Base-by-base conservation (phyloP, 2,888 invertebrate species). In the Hyposoter didymator region DNA sequence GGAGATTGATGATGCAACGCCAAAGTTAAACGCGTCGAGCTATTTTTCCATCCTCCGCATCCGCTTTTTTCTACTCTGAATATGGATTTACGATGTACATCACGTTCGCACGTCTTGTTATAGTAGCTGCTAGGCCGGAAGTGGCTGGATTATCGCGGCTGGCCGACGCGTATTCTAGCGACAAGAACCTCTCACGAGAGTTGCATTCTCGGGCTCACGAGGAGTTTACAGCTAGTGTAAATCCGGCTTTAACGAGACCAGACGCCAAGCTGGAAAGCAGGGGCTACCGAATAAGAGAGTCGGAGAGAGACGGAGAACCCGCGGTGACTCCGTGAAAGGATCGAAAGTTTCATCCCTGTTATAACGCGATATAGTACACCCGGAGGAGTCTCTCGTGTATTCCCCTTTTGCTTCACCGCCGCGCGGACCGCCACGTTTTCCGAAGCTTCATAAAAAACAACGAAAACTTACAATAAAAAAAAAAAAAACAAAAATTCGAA, bases 201-300 rank as follows among this genome's bases (percentile, higher is more conserved):
- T 78, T 69, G 69, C 75, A 78, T 75, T 75, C 82, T 78, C 74
- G 82, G 70, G 82, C 83, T 84, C 72, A 52, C 75, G 78, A 80
- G 82, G 80, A 86, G 85, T 89, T 89, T 89, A 89, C 88, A 88
- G 83, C 84, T 52, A 78, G 84, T 86, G 88, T 89, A 89, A 89
- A 89, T 87, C 86, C 86, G 83, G 83, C 84, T 86, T 89, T 89
- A 89, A 89, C 88, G 85, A 82, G 84, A 82, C 78, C 84, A 82
- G 78, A 82, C 84, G 78, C 78, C 74, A 78, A 52, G 84, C 67
- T 67, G n/a, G 47, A 78, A 43, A 55, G n/a, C n/a, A n/a, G 55
- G 75, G 2, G 64, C 75, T 64, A 43, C 22, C 43, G 14, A 28
- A 59, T 35, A 55, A 55, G 43, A n/a, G n/a, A n/a, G n/a, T n/a